These are phyloP conservation scores for Neosalanx taihuensis DNA, from an alignment of 2,797 vertebrate species.

Conservation along the genomic window DNA sequence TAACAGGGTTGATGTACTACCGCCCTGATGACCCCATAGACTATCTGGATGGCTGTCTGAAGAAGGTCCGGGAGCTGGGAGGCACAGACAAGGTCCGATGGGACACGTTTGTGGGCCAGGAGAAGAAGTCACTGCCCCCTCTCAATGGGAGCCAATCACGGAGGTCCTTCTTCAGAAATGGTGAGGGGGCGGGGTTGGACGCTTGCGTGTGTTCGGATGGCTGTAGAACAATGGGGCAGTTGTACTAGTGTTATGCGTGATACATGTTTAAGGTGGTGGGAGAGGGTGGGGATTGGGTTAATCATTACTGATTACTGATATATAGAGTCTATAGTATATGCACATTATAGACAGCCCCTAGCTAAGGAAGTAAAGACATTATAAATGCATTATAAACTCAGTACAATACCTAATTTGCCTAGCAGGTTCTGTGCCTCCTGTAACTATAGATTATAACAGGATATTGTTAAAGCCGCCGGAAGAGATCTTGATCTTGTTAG, in stretches of 20 bases:
- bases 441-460: no score
- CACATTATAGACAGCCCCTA: no score
- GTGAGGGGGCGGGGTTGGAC: slow-evolving; percentile 62
- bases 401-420: no score
- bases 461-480: no score
- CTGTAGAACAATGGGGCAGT: no score
- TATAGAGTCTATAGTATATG: no score
- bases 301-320: not conserved
- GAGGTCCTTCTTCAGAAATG: slow-evolving; percentile 92
- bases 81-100: slow-evolving; percentile 93
- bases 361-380: no score
- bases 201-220: not conserved
- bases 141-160: slow-evolving; percentile 92
- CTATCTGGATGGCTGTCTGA: slow-evolving; percentile 92
- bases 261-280: not conserved
- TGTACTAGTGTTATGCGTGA: no score
- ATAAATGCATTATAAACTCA: no score
- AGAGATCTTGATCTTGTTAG: no score
- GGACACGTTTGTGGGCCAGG: slow-evolving; percentile 96
- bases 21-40: slow-evolving; percentile 96
- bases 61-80: slow-evolving; percentile 91
- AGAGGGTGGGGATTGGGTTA: not conserved
- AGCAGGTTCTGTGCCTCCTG: no score
- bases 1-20: slow-evolving; percentile 96
- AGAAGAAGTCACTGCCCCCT: slow-evolving; percentile 92